A percentile compares a stretch with the other conserved stretches of the same genome.
Evolutionary conservation across 2,113 vertebrate species (phyloP).

Genomic region (Sturnus vulgaris): DNA sequence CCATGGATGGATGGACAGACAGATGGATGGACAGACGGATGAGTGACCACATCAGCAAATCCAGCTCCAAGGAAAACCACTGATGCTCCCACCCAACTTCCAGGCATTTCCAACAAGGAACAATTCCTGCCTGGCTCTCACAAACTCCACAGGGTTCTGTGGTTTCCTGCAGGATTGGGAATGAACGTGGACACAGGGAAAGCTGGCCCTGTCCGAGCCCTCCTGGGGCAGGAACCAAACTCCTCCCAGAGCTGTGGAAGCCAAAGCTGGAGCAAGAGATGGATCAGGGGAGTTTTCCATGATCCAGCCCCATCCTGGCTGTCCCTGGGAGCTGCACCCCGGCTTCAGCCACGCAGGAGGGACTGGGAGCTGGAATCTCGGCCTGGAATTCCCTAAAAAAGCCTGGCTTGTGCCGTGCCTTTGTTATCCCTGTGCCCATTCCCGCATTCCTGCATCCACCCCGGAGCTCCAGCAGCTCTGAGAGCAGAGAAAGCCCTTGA

Average conservation of each 20-base stretch:
- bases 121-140: fast-evolving
- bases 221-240: background rate
- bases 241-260: background rate
- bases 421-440: fast-evolving
- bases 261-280: fast-evolving
- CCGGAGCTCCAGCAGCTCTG: background rate
- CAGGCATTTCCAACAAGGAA: background rate
- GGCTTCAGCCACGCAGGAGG: fast-evolving
- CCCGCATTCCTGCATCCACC: background rate
- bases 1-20: background rate
- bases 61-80: background rate
- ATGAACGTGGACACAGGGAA: fast-evolving
- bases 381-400: background rate
- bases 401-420: fast-evolving
- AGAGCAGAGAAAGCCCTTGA: background rate
- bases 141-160: background rate
- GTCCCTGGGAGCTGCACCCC: background rate
- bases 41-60: background rate
- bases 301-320: background rate
- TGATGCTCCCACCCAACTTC: background rate
- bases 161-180: background rate
- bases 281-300: background rate
- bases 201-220: fast-evolving
- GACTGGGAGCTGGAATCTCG: background rate
- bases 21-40: background rate